phyloP scores from a whole-genome alignment of 2,113 vertebrate genomes.

The Propithecus coquereli region DNA sequence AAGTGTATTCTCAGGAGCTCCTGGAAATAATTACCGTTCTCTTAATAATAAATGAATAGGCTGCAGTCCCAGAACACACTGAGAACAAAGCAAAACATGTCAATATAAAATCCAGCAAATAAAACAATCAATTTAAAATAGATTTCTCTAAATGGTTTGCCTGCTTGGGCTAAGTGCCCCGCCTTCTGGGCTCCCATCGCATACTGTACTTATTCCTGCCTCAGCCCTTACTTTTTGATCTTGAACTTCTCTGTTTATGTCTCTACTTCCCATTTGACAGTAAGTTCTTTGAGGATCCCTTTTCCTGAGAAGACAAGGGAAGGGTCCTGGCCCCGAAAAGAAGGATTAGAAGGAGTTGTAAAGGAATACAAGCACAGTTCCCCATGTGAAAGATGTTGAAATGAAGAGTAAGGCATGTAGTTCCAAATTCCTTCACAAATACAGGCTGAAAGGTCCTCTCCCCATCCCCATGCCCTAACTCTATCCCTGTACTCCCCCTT shows the following conservation, averaged over 20 bases:
- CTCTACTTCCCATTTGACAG: neutral
- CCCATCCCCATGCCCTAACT: neutral
- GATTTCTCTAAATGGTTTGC: conserved; percentile 73
- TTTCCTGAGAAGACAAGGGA: neutral
- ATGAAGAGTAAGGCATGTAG: neutral
- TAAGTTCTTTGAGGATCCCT: neutral
- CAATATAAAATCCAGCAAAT: conserved; percentile 75
- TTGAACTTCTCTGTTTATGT: neutral
- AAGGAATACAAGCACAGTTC: neutral
- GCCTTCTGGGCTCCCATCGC: neutral
- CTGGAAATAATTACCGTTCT: conserved; percentile 75
- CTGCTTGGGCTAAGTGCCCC: conserved; percentile 34
- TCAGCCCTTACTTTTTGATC: neutral
- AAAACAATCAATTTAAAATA: conserved; percentile 78
- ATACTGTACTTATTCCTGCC: neutral
- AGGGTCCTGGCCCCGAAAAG: neutral
- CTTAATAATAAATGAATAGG: conserved; percentile 78
- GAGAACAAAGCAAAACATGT: conserved; percentile 75
- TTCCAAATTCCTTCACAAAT: neutral
- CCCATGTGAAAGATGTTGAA: neutral
- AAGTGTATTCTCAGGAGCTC: conserved; percentile 62
- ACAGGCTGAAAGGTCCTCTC: neutral
- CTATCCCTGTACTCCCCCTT: neutral
- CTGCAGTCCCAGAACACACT: conserved; percentile 70
- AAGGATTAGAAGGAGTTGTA: neutral